These are phyloP conservation scores for Punctoribates punctum DNA, from an alignment of 2,888 invertebrate genomes.

Conservation along the genomic window DNA sequence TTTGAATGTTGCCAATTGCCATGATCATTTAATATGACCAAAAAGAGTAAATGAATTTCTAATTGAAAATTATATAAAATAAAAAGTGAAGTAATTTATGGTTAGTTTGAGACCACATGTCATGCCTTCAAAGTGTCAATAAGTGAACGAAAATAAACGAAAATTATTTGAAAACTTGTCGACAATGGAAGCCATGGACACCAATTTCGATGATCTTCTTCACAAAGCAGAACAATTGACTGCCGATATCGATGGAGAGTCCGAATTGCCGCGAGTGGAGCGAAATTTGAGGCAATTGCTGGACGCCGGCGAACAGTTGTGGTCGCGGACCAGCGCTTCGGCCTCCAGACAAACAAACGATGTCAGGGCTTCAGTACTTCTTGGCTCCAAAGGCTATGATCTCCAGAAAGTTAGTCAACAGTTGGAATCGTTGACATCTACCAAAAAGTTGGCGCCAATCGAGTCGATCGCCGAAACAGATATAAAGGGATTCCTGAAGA, in stretches of 20 bases:
- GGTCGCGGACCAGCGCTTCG: slow-evolving; percentile 77
- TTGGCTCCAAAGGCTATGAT: slow-evolving; percentile 89
- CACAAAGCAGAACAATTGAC: slow-evolving; percentile 88
- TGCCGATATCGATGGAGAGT: slow-evolving; percentile 72
- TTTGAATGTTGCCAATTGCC: too few relatives aligned
- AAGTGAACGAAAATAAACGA: too few relatives aligned
- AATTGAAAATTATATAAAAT: too few relatives aligned
- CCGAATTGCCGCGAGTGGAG: slow-evolving; percentile 69
- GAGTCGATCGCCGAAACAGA: slow-evolving; percentile 88
- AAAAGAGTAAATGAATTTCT: too few relatives aligned
- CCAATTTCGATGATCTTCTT: slow-evolving; percentile 65
- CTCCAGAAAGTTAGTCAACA: slow-evolving; percentile 88
- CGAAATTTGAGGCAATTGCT: slow-evolving; percentile 84
- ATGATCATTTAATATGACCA: too few relatives aligned
- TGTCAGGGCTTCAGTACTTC: slow-evolving; percentile 82
- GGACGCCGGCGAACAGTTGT: slow-evolving; percentile 83
- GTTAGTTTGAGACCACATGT: too few relatives aligned
- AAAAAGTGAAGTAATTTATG: too few relatives aligned
- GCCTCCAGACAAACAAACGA: slow-evolving; percentile 64
- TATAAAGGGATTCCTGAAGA: slow-evolving; percentile 80
- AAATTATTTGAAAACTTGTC: neutral
- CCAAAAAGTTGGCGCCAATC: slow-evolving; percentile 61
- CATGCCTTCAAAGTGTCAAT: too few relatives aligned
- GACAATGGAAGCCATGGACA: slow-evolving; percentile 42
- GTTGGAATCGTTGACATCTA: slow-evolving; percentile 72